These are phyloP conservation scores for Antennarius striatus DNA, from an alignment of 2,113 vertebrate genomes.

Conservation along the genomic window DNA sequence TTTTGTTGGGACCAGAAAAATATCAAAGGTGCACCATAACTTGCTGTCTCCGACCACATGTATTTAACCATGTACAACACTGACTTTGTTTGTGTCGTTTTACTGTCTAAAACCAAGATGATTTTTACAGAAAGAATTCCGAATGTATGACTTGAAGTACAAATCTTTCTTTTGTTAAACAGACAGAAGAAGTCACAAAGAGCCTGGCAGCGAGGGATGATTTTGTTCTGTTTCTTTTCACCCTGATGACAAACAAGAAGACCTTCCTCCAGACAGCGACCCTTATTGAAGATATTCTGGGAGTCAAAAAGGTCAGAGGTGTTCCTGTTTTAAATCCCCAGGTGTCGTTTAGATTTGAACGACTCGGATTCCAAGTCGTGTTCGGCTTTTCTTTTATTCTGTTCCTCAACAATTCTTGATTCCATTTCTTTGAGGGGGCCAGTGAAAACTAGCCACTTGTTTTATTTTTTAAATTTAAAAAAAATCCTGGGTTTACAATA, in stretches of 20 bases:
- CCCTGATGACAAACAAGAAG: conserved; percentile 96
- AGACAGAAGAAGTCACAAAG: conserved; percentile 93
- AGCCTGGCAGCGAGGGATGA: conserved; percentile 91
- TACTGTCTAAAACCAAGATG: background rate
- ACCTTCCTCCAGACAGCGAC: conserved; percentile 96
- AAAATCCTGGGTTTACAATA: no score
- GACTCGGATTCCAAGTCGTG: no score
- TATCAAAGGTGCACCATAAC: background rate
- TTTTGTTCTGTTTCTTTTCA: conserved; percentile 94
- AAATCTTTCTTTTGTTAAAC: background rate
- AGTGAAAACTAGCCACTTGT: no score
- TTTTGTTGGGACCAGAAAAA: background rate
- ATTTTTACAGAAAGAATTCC: background rate
- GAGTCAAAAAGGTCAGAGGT: conserved; percentile 90
- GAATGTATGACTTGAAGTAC: background rate
- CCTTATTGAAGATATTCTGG: conserved; percentile 93
- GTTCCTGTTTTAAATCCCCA: background rate
- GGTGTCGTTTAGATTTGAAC: background rate
- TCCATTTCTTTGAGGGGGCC: no score
- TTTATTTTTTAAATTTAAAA: no score
- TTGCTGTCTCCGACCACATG: background rate
- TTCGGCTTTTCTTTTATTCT: no score
- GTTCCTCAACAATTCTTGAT: no score
- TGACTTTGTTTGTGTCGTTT: background rate
- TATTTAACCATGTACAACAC: background rate